Base-by-base conservation (phyloP, 2,888 invertebrate genomes). In the Scelioninae gen. 2 region DNA sequence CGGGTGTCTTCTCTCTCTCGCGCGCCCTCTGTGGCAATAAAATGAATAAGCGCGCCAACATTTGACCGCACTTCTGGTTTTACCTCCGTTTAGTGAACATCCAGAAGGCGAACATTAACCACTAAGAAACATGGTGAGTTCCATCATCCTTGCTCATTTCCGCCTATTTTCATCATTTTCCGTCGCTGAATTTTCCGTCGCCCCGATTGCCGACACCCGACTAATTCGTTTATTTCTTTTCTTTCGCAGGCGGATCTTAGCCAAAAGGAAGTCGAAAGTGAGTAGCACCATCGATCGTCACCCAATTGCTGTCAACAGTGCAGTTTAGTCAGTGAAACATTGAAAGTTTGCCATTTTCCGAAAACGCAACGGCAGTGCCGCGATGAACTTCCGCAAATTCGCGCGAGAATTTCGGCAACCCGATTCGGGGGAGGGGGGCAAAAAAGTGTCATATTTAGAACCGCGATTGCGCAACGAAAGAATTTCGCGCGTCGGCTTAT, bases 231-330 rank as follows among this genome's bases (percentile, higher is more conserved):
- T 53, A 18, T 37, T 43, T 11, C 0, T 63, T 52, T 79, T 77
- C 79, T 88, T 87, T 91, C 90, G 85, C 91, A 94, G 94, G 93
- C 93, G 88, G 93, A 95, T 90, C 91, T 95, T 87, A 92, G 92
- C 89, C 92, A 92, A 89, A 93, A 92, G 90, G 95, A 95, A 88
- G 87, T 95, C 88, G 95, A 95, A 91, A 94, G 95, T 95, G 90
- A 95, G 95, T 94, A 89, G 78, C 77, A 55, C 60, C 22, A 25
- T 46, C 22, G 45, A 11, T 33, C 15, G 46, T n/a, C n/a, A n/a
- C n/a, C n/a, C 13, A 57, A 19, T 18, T 33, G 45, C 52, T 28
- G 68, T 45, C 48, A n/a, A 31, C 15, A 60, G 69, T 69, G 69
- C n/a, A n/a, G n/a, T n/a, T n/a, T n/a, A n/a, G n/a, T n/a, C n/a